A percentile compares a stretch with the other conserved stretches of the same genome.
phyloP scores from a whole-genome alignment of 2,888 invertebrate genomes.

The Sphinx pinastri region DNA sequence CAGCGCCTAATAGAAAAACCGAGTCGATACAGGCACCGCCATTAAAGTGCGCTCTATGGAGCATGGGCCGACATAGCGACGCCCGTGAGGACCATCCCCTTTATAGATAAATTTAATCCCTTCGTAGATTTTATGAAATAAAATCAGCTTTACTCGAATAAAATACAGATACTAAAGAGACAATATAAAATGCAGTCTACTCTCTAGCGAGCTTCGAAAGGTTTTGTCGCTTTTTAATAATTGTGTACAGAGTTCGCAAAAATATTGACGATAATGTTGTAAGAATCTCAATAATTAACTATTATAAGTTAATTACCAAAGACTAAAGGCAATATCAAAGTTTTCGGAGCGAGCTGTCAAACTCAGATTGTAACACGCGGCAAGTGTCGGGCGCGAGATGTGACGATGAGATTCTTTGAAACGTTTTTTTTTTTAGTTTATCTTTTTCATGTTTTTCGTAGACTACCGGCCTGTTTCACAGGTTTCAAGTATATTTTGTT shows the following conservation, averaged over 20 bases:
- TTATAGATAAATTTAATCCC: conserved; percentile 10
- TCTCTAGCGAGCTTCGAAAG: too few species aligned
- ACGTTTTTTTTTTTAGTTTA: too few species aligned
- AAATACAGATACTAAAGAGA: too few species aligned
- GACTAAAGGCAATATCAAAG: not conserved
- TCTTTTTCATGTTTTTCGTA: too few species aligned
- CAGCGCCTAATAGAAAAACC: conserved; percentile 56
- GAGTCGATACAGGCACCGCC: conserved; percentile 49
- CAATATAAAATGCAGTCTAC: too few species aligned
- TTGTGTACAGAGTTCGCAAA: too few species aligned
- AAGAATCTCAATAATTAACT: too few species aligned
- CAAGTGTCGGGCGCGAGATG: not conserved
- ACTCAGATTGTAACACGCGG: not conserved
- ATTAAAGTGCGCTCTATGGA: conserved; percentile 37
- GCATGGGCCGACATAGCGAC: conserved; percentile 2
- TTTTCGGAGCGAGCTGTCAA: not conserved
- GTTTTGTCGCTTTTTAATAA: too few species aligned
- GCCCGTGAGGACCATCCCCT: not conserved
- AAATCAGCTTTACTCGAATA: not conserved
- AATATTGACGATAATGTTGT: too few species aligned
- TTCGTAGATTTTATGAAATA: not conserved
- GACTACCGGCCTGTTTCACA: too few species aligned
- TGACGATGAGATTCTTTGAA: too few species aligned
- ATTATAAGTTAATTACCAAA: not conserved
- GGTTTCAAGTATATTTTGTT: too few species aligned